Evolutionary conservation across 2,113 vertebrate species (phyloP).

Genomic region (Rhinoderma darwinii): DNA sequence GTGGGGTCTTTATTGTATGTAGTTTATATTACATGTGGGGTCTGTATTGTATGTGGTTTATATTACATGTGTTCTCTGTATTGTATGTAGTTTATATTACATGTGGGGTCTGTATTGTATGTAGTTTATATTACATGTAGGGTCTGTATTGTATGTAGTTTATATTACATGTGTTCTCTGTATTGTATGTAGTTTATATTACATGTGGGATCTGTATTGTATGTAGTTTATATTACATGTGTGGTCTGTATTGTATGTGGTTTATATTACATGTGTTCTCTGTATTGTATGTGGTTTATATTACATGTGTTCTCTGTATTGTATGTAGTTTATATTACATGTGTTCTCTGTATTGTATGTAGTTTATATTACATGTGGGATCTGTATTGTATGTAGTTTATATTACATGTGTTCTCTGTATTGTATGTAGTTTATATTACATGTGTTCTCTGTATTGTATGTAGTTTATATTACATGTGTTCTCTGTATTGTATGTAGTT

Average conservation of each 20-base stretch:
- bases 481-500: not conserved
- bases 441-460: not conserved
- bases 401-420: not conserved
- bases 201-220: not conserved
- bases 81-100: not conserved
- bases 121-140: not conserved
- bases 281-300: not conserved
- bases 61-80: not conserved
- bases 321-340: not conserved
- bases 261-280: not conserved
- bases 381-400: not conserved
- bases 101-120: not conserved
- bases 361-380: not conserved
- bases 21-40: not conserved
- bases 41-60: not conserved
- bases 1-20: not conserved
- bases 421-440: not conserved
- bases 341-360: not conserved
- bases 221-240: not conserved
- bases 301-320: no score
- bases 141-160: not conserved
- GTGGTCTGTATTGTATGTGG: not conserved
- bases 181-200: not conserved
- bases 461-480: not conserved
- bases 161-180: not conserved